These are phyloP conservation scores for Pantherophis alleghaniensis DNA, from an alignment of 2,797 vertebrate species.

Conservation along the genomic window DNA sequence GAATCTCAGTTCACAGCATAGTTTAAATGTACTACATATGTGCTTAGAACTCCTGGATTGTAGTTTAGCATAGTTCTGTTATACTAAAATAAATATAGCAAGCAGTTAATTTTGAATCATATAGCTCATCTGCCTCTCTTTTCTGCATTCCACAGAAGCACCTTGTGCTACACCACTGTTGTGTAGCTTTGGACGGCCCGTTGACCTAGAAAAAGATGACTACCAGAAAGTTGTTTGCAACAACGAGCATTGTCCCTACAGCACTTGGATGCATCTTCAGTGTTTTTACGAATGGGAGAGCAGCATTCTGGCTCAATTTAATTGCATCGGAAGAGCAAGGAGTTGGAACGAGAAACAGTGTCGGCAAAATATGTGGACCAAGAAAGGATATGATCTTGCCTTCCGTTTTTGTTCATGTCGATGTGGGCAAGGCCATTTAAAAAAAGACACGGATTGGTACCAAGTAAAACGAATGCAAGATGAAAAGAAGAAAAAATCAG, in stretches of 20 bases:
- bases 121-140: constrained; percentile 21
- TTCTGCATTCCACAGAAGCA: constrained; percentile 76
- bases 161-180: constrained; percentile 92
- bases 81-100: not conserved
- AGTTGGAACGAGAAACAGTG: constrained; percentile 99
- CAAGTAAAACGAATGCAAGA: constrained; percentile 94
- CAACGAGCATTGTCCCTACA: constrained; percentile 90
- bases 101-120: not conserved
- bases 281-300: constrained; percentile 99
- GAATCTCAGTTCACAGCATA: not conserved
- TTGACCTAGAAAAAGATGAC: constrained; percentile 96
- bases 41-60: not conserved
- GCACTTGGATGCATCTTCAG: constrained; percentile 98
- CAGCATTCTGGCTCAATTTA: constrained; percentile 98
- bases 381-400: constrained; percentile 97
- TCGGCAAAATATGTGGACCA: constrained; percentile 99
- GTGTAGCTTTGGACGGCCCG: constrained; percentile 85
- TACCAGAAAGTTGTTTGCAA: constrained; percentile 97
- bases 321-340: constrained; percentile 94
- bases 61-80: not conserved
- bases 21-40: not conserved
- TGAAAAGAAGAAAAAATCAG: constrained; percentile 89
- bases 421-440: constrained; percentile 94
- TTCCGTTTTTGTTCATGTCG: constrained; percentile 98
- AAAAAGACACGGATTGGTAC: constrained; percentile 99